Evolutionary conservation across 2,797 vertebrate genomes (phyloP), one percentile per base, ranked within the genome.

Genomic region (Toxotes lorentzi): DNA sequence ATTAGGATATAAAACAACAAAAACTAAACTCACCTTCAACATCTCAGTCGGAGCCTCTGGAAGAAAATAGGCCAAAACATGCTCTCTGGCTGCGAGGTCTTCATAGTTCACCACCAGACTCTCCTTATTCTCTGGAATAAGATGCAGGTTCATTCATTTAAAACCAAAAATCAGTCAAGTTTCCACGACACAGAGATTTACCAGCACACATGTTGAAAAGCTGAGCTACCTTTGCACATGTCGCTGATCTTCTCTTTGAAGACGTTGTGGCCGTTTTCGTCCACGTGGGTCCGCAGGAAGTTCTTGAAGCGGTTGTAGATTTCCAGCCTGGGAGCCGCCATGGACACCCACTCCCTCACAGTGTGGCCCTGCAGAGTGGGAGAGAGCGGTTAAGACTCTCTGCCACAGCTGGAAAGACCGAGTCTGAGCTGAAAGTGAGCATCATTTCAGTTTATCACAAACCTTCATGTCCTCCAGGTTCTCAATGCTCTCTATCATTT

Each of bases 271-370:
- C 98, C 98, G 0, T 95, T 97, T 74, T 98, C 95, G 19, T 99
- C 98, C 68, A 99, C 98, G 0, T 99, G 97, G 0, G 98, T 99
- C 78, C 98, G 96, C 87, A 99, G 90, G 79, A 99, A 99, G 94
- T 99, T 99, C 94, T 98, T 99, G 93, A 99, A 99, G 83, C 98
- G 97, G 93, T 99, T 97, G 93, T 97, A 97, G 94, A 99, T 99
- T 93, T 99, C 98, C 57, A 99, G 94, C 0, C 97, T 95, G 0
- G 98, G 98, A 0, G 97, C 98, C 0, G 96, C 96, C 97, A 99
- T 97, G 82, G 97, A 98, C 35, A 99, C 98, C 98, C 98, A 99
- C 89, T 99, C 98, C 4, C 97, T 95, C 76, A 99, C 98, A 0
- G 97, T 95, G 93, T 99, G 97, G 4, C 98, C 98, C 93, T 94